Percentiles rank a stretch among this genome's conserved stretches.
Evolutionary conservation across 2,888 invertebrate species (phyloP).

Genomic region (Microplitis manilae): DNA sequence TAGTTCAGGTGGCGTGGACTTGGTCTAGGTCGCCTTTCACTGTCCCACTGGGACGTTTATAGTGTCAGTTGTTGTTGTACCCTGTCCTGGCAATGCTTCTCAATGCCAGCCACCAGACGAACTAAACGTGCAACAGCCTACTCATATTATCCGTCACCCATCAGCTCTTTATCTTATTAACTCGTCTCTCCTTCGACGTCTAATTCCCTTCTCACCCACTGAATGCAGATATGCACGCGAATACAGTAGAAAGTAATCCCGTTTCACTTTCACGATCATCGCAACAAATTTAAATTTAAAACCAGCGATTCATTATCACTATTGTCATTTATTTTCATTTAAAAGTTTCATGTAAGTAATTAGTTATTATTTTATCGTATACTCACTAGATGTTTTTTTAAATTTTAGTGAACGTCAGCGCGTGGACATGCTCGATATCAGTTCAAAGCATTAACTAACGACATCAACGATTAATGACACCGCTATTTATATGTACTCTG

Average conservation of each 20-base stretch:
- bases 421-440: not conserved
- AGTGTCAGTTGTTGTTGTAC: not conserved
- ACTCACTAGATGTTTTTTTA: too few relatives aligned
- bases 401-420: not conserved
- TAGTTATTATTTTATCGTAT: too few relatives aligned
- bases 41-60: constrained; percentile 62
- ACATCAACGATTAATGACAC: not conserved
- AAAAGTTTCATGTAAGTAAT: too few relatives aligned
- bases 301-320: not conserved
- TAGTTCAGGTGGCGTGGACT: constrained; percentile 52
- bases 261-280: not conserved
- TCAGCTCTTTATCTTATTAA: not conserved
- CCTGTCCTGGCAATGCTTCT: constrained; percentile 15
- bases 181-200: not conserved
- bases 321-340: too few relatives aligned
- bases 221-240: too few relatives aligned
- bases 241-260: too few relatives aligned
- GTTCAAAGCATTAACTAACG: not conserved
- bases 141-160: not conserved
- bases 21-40: constrained; percentile 70
- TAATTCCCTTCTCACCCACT: too few relatives aligned
- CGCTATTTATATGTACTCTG: not conserved
- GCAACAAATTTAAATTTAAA: not conserved
- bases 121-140: not conserved
- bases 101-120: constrained; percentile 23